phyloP scores from a whole-genome alignment of 2,113 vertebrate genomes.

The Jaculus jaculus region DNA sequence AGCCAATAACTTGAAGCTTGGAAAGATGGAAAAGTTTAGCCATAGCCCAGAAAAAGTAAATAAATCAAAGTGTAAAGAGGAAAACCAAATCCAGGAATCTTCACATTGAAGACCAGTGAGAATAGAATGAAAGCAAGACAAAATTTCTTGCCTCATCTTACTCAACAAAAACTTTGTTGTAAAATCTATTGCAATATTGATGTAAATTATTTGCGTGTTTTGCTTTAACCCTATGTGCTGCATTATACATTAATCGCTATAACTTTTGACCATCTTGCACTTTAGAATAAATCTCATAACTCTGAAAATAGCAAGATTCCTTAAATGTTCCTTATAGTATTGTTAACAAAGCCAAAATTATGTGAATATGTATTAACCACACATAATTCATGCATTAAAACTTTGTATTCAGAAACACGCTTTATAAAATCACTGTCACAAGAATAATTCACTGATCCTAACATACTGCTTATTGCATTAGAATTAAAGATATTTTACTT shows the following conservation, averaged over 20 bases:
- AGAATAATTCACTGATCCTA: too few relatives aligned
- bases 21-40: constrained; percentile 9
- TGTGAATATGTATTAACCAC: neutral
- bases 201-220: neutral
- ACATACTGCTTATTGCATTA: too few relatives aligned
- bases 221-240: neutral
- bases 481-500: neutral
- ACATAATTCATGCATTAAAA: neutral
- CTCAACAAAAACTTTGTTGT: neutral
- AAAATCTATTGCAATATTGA: neutral
- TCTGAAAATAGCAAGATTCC: neutral
- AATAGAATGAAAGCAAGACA: constrained; percentile 24
- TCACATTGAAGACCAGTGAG: neutral
- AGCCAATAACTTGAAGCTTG: neutral
- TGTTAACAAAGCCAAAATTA: neutral
- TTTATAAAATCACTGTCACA: neutral
- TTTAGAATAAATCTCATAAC: neutral
- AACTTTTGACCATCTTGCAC: neutral
- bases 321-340: neutral
- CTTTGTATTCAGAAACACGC: neutral
- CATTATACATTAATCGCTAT: neutral
- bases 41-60: neutral
- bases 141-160: neutral
- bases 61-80: neutral
- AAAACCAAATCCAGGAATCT: neutral